phyloP scores from a whole-genome alignment of 1,140 invertebrate genomes.

The Lethrus apterus region DNA sequence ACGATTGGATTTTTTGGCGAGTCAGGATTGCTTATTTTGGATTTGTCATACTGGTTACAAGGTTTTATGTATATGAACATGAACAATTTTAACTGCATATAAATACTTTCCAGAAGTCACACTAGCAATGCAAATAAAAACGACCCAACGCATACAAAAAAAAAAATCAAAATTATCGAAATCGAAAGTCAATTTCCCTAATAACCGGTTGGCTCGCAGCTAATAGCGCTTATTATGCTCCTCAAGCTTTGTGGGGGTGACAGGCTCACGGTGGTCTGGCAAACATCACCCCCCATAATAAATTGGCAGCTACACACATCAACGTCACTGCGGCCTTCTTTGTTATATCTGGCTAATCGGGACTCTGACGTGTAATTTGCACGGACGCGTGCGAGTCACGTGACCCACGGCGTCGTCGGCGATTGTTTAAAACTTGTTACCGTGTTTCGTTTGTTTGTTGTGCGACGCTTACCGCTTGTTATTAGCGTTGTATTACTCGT shows the following conservation, averaged over 20 bases:
- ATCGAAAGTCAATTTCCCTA: slow-evolving; percentile 21
- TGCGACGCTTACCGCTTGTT: slow-evolving; percentile 16
- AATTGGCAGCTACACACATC: slow-evolving; percentile 40
- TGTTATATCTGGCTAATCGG: slow-evolving; percentile 33
- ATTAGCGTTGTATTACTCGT: slow-evolving; percentile 25
- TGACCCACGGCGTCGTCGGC: slow-evolving; percentile 26
- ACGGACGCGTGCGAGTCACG: slow-evolving; percentile 34
- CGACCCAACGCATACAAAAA: neutral
- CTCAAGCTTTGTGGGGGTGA: slow-evolving; percentile 14
- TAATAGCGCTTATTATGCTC: slow-evolving; percentile 19
- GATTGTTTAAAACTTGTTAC: slow-evolving; percentile 37
- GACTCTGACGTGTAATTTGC: slow-evolving; percentile 36
- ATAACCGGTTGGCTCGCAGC: slow-evolving; percentile 20
- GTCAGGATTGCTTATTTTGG: too few species aligned
- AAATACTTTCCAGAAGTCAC: too few species aligned
- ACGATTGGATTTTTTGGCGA: too few species aligned
- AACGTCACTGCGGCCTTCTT: slow-evolving; percentile 35
- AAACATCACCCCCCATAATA: slow-evolving; percentile 29
- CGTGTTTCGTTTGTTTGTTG: slow-evolving; percentile 27
- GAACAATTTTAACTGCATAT: too few species aligned
- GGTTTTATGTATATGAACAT: too few species aligned
- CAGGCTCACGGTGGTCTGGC: slow-evolving; percentile 18
- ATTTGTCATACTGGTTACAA: too few species aligned
- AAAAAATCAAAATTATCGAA: slow-evolving; percentile 12
- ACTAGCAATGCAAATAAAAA: neutral